phyloP scores from a whole-genome alignment of 2,113 vertebrate species.

The Macquaria australasica region DNA sequence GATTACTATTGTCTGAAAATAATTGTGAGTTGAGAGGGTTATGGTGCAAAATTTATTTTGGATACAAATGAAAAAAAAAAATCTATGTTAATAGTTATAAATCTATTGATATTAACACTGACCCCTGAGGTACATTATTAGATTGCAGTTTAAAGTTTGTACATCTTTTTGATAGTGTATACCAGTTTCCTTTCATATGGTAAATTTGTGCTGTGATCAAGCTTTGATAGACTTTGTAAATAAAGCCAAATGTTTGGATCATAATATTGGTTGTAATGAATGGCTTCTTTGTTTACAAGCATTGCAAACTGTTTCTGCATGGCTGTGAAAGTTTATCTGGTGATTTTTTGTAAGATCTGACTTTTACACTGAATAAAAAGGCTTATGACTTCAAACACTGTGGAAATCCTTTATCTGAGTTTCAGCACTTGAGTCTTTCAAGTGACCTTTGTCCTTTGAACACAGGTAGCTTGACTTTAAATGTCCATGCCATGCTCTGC shows the following conservation, averaged over 20 bases:
- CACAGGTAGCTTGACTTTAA: neutral
- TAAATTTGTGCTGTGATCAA: constrained; percentile 91
- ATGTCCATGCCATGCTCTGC: too few relatives aligned
- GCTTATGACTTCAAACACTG: constrained; percentile 50
- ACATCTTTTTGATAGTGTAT: constrained; percentile 97
- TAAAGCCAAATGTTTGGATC: constrained; percentile 91
- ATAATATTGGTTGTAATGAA: constrained; percentile 86
- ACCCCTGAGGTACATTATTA: constrained; percentile 88
- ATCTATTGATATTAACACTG: constrained; percentile 83
- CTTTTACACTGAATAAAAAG: constrained; percentile 99
- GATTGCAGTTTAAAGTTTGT: constrained; percentile 92
- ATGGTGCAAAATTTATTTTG: constrained; percentile 95
- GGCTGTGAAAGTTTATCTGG: constrained; percentile 95
- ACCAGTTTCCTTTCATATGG: constrained; percentile 94
- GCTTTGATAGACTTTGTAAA: constrained; percentile 94
- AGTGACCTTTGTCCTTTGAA: too few relatives aligned
- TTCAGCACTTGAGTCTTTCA: neutral
- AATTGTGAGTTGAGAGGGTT: constrained; percentile 88
- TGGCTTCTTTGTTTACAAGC: constrained; percentile 83
- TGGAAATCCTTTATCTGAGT: neutral
- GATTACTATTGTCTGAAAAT: constrained; percentile 93
- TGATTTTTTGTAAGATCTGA: constrained; percentile 94
- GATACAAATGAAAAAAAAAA: constrained; percentile 88
- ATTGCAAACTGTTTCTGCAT: constrained; percentile 90
- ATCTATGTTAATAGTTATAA: constrained; percentile 81